A percentile compares a stretch with the other conserved stretches of the same genome.
phyloP scores from a whole-genome alignment of 2,113 vertebrate species.

The Sinocyclocheilus grahami region DNA sequence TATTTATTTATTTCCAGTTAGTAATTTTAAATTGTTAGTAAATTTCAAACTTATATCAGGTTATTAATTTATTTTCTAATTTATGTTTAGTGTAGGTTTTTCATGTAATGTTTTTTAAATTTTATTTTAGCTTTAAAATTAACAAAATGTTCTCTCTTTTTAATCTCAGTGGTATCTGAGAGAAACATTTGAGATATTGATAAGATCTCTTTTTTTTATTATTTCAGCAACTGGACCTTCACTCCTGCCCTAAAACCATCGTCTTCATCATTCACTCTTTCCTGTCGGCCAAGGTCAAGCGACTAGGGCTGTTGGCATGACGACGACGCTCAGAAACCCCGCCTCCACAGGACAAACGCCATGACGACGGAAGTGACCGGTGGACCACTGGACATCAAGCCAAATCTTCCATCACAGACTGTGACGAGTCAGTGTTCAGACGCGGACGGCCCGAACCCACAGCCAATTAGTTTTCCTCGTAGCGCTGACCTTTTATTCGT shows the following conservation, averaged over 20 bases:
- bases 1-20: too few relatives aligned
- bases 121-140: too few relatives aligned
- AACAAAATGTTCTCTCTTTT: too few relatives aligned
- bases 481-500: neutral
- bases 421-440: neutral
- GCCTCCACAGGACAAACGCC: too few relatives aligned
- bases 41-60: too few relatives aligned
- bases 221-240: slow-evolving; percentile 91
- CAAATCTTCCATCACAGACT: slow-evolving; percentile 29
- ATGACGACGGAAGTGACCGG: too few relatives aligned
- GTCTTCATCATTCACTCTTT: slow-evolving; percentile 99
- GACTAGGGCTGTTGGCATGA: slow-evolving; percentile 91
- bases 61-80: too few relatives aligned
- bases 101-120: too few relatives aligned
- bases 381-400: slow-evolving; percentile 46
- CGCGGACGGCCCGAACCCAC: too few relatives aligned
- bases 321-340: slow-evolving; percentile 39
- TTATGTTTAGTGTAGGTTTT: too few relatives aligned
- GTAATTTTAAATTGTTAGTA: too few relatives aligned
- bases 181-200: neutral
- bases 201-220: neutral
- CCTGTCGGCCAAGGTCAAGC: slow-evolving; percentile 95
- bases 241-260: slow-evolving; percentile 95
- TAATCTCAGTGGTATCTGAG: neutral
- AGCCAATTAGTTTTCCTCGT: slow-evolving; percentile 27